Conservation (phyloP, 2,113 vertebrate genomes). For the Trinectes maculatus region DNA sequence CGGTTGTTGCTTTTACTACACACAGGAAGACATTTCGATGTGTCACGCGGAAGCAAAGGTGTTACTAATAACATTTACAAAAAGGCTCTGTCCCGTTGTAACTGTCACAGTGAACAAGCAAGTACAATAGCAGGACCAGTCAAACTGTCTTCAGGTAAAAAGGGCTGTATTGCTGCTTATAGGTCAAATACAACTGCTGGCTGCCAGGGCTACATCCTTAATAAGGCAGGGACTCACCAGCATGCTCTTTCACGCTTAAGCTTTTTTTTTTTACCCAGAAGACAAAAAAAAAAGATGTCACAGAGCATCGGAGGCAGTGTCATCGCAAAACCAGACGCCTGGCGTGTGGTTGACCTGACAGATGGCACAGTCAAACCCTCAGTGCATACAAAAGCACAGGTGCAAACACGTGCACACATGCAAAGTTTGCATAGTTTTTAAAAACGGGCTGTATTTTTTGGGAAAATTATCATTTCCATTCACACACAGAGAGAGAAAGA, state of each 20-base stretch:
- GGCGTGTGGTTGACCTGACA: constrained; percentile 27
- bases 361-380: constrained; percentile 14
- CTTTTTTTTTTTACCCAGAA: constrained; percentile 39
- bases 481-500: background rate
- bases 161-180: background rate
- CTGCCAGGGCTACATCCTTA: background rate
- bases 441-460: too few species aligned
- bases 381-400: background rate
- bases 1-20: background rate
- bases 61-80: background rate
- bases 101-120: background rate
- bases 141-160: background rate
- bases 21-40: background rate
- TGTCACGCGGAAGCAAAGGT: background rate
- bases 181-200: background rate
- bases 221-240: background rate
- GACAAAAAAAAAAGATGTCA: constrained; percentile 48
- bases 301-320: constrained; percentile 31
- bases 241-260: constrained; percentile 1
- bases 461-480: constrained; percentile 1
- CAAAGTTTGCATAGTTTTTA: too few species aligned
- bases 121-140: background rate
- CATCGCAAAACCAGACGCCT: constrained; percentile 34
- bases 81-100: background rate
- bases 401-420: background rate